Evolutionary conservation across 1,140 invertebrate species (phyloP).

Genomic region (Drosophila dunni): DNA sequence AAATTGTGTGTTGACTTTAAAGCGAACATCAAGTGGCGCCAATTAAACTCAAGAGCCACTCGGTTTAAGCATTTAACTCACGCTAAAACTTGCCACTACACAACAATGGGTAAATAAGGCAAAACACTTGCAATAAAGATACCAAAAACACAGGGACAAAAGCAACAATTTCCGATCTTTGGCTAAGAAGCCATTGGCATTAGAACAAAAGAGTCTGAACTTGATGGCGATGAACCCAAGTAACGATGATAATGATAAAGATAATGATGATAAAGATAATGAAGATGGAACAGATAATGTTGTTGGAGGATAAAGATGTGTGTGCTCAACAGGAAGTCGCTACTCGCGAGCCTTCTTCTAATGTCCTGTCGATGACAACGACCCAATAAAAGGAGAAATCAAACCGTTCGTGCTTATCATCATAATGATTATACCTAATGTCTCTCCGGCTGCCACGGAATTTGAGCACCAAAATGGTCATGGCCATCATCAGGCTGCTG

Average conservation of each 20-base stretch:
- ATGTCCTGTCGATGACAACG: conserved; percentile 71
- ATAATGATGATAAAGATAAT: conserved; percentile 16
- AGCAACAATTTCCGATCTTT: conserved; percentile 15
- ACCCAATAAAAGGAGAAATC: conserved; percentile 70
- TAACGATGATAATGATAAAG: conserved; percentile 25
- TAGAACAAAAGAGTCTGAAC: conserved; percentile 20
- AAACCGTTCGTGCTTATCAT: conserved; percentile 81
- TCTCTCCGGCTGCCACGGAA: conserved; percentile 33
- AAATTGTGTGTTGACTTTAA: conserved; percentile 6
- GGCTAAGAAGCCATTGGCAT: not conserved
- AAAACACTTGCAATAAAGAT: conserved; percentile 53
- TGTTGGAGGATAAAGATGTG: conserved; percentile 18
- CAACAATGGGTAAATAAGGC: conserved; percentile 13
- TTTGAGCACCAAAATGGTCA: conserved; percentile 28
- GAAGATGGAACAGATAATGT: conserved; percentile 4
- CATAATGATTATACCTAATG: conserved; percentile 81
- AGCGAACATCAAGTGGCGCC: not conserved
- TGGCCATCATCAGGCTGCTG: conserved; percentile 40
- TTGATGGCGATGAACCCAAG: conserved; percentile 30
- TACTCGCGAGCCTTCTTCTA: conserved; percentile 20
- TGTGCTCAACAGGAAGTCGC: conserved; percentile 11
- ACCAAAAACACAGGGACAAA: conserved; percentile 37
- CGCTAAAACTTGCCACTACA: conserved; percentile 39
- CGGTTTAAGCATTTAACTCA: not conserved
- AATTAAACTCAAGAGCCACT: conserved; percentile 5